A percentile compares a stretch with the other conserved stretches of the same genome.
Evolutionary conservation across 2,113 vertebrate genomes (phyloP).

Genomic region (Chascanopsetta lugubris): DNA sequence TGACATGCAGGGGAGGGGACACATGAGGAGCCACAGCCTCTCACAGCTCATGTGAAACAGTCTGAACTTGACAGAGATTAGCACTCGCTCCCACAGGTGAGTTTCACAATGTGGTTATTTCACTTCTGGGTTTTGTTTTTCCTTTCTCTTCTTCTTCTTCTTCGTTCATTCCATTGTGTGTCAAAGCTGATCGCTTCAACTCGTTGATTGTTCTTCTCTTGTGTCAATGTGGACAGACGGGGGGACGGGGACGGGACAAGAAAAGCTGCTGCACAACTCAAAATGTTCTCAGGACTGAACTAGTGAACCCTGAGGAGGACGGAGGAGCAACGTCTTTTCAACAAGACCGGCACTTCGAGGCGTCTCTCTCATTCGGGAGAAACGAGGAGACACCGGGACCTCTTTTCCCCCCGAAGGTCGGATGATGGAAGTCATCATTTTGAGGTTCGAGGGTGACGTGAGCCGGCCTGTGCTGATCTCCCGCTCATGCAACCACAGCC

Average conservation of each 20-base stretch:
- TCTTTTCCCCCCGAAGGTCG: constrained; percentile 7
- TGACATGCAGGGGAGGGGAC: constrained; percentile 49
- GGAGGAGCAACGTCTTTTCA: not conserved
- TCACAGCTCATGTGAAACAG: not conserved
- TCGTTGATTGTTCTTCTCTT: not conserved
- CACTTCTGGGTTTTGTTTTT: not conserved
- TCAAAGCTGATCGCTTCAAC: not conserved
- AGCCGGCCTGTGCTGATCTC: not conserved
- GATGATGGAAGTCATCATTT: not conserved
- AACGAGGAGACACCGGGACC: not conserved
- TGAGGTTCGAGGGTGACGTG: not conserved
- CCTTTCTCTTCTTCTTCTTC: too few relatives aligned
- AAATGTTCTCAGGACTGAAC: constrained; percentile 4
- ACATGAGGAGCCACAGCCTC: not conserved
- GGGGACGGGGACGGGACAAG: too few relatives aligned
- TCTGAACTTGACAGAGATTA: constrained; percentile 15
- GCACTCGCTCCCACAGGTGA: constrained; percentile 51
- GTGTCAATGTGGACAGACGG: constrained; percentile 1
- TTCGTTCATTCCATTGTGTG: too few relatives aligned
- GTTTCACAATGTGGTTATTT: constrained; percentile 6
- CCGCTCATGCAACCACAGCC: not conserved
- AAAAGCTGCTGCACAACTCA: not conserved
- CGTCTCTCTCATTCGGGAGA: not conserved
- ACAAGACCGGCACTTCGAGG: constrained; percentile 2
- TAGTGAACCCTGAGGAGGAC: constrained; percentile 2